Base-by-base conservation (phyloP, 1,140 invertebrate species). In the Bombus waltoni region DNA sequence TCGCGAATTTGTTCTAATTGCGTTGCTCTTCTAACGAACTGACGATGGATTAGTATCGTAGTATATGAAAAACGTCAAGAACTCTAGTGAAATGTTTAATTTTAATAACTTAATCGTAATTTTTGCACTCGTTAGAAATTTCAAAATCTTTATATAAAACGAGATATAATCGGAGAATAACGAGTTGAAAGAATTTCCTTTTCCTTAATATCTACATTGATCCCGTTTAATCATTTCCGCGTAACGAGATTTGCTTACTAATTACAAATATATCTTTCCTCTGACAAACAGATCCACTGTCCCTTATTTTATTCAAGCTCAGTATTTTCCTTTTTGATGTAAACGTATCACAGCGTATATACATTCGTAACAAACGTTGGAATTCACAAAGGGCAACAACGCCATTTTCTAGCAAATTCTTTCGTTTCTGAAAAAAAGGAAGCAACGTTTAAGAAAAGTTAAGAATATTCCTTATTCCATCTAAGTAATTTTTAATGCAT, bases 241-340 rank as follows among this genome's bases (percentile, higher is more conserved):
- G 38, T 40, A 71, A 71, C 38, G 68, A 38, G 68, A 71, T 71
- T 71, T 71, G 25, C 38, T 38, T 28, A 22, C 25, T 71, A 71
- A 32, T 11, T 71, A 71, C 68, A 71, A 28, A 40, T 71, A 71
- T 40, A 71, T 40, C 68, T 71, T 71, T 28, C 68, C 38, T 71
- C 68, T 40, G 38, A 28, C 68, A 38, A 40, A 18, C 68, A 40
- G 22, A 71, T 71, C 38, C 38, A 11, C 68, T 4, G 35, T 71
- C 40, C 25, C 38, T 71, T 71, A 71, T 40, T 71, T 40, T 40
- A 38, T 68, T 38, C 32, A 13, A 68, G 65, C 10, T 22, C 38
- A 10, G 38, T 38, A 68, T 4, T 68, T 38, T 22, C 18, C 32
- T 68, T 35, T 35, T 68, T 6, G 3, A 65, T 6, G 3, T 38